Evolutionary conservation across 2,797 vertebrate species (phyloP), one percentile per base, ranked within the genome.

Genomic region (Crax fasciolata): DNA sequence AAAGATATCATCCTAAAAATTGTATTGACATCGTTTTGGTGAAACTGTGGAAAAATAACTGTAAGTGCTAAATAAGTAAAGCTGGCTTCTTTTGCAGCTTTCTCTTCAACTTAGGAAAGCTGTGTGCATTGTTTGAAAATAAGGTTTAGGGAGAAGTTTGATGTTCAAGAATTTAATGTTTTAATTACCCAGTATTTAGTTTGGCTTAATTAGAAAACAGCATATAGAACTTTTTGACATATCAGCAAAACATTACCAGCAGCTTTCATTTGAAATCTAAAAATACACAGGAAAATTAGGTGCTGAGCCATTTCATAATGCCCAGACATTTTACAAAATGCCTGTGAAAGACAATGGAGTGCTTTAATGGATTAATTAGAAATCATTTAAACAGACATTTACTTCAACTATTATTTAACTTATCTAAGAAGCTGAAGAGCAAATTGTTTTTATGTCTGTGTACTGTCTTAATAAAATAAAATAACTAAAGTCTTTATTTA

Each of bases 121-220:
- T 28, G 25, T 21, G 30, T 13, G 30, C n/a, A 28, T 41, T 44
- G 32, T 86, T 87, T 62, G 79, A 86, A 83, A 81, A 80, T 77
- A 81, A 18, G 6, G 32, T 52, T 55, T 54, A 7, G 23, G 23
- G 55, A 88, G 79, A 93, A 84, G 35, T 38, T 78, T 72, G 75
- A 4, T 59, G 14, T 71, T 91, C 75, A 72, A 63, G 48, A 89
- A 49, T 44, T 27, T 72, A 87, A 70, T 86, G 61, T 77, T 92
- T 88, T 92, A 84, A 93, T 87, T 90, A 89, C 27, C 15, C 27
- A 49, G 2, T 75, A 43, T 81, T 85, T 72, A 51, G 58, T 87
- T 80, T 84, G 83, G 28, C 87, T 86, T 92, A 78, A 78, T 85
- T 89, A 23, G 55, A 62, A 65, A 89, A 35, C 43, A 87, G 63